Conservation (phyloP, 2,888 invertebrate species). For the Eucera pruinosa region DNA sequence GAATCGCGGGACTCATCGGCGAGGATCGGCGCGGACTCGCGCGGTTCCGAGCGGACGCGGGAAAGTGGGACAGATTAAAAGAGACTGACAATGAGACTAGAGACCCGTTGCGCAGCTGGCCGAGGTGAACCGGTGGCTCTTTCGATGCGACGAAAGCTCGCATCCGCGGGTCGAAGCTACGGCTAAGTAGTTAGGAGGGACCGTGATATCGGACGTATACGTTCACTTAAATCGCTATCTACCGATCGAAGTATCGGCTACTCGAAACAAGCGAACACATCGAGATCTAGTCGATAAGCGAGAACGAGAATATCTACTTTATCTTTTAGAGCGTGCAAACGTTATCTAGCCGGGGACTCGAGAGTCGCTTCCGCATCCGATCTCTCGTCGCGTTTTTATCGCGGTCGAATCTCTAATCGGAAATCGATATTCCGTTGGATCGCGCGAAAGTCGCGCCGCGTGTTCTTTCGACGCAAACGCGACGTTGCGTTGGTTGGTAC, state of each 20-base stretch:
- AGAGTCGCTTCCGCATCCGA: not conserved
- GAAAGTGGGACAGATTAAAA: conserved; percentile 54
- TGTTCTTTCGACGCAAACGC: no score
- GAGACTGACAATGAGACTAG: conserved; percentile 78
- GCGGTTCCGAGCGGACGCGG: conserved; percentile 38
- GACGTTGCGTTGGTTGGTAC: no score
- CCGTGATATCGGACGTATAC: conserved; percentile 85
- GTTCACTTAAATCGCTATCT: conserved; percentile 81
- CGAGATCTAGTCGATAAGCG: conserved; percentile 44
- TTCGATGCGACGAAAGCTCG: conserved; percentile 79
- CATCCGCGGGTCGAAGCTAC: conserved; percentile 83
- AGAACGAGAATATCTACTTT: conserved; percentile 53
- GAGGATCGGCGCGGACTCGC: no score
- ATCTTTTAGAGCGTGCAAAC: no score
- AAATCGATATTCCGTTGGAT: no score
- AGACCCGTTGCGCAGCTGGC: conserved; percentile 83
- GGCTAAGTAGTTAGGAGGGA: conserved; percentile 85
- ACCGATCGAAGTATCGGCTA: conserved; percentile 75
- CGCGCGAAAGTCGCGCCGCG: no score
- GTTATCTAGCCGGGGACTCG: not conserved
- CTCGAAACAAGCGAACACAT: conserved; percentile 55
- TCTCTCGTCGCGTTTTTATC: no score
- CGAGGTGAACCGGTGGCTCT: conserved; percentile 65
- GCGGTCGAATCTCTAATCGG: no score
- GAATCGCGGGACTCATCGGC: no score